Conservation (phyloP, 37 sponge, comb jelly and placozoan species). For the Hexactinellida sp. region DNA sequence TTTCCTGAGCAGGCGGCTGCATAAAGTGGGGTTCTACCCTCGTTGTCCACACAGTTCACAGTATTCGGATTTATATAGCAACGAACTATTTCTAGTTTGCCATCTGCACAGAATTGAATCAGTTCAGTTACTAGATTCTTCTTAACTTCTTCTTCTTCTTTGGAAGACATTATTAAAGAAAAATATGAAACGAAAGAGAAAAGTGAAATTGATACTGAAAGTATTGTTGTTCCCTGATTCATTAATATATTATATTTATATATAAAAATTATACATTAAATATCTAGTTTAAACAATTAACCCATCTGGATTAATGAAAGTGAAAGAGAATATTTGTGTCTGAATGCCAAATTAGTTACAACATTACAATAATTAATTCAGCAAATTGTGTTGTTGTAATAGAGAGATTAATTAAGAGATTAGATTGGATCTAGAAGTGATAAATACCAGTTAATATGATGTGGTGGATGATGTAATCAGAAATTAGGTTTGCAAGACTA, state of each 20-base stretch:
- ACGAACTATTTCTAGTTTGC: background rate
- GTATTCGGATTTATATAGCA: background rate
- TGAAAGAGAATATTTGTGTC: background rate
- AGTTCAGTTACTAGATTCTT: background rate
- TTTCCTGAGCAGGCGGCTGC: background rate
- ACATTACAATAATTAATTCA: background rate
- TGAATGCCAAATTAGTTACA: no score
- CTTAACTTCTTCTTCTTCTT: background rate
- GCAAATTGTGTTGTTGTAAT: no score
- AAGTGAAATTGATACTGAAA: constrained; percentile 11
- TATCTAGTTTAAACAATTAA: background rate
- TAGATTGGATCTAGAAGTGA: no score
- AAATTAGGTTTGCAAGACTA: no score
- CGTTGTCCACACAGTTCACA: constrained; percentile 5
- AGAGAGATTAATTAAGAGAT: no score
- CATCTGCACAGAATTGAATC: background rate
- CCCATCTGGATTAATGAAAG: background rate
- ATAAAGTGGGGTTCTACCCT: background rate
- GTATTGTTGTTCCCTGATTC: background rate
- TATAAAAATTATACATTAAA: no score
- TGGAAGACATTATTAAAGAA: background rate
- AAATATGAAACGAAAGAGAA: background rate
- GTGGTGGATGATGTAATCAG: no score
- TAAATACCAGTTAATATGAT: no score
- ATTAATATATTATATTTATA: background rate